Conservation (phyloP, 1,140 invertebrate genomes). For the Colletes latitarsis region DNA sequence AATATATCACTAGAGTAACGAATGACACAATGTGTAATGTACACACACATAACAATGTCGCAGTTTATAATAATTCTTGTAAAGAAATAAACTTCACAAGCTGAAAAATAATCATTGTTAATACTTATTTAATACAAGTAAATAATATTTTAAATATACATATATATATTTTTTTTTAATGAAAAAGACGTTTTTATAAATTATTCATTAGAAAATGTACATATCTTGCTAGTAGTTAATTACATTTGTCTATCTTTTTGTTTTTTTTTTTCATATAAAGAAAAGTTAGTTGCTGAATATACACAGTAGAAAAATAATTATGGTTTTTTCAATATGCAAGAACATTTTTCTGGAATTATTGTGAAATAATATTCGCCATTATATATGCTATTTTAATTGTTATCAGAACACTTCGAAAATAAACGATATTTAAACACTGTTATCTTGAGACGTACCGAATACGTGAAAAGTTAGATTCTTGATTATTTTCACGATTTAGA, state of each 20-base stretch:
- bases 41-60: not conserved
- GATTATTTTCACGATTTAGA: slow-evolving; percentile 19
- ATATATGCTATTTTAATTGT: not conserved
- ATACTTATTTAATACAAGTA: not conserved
- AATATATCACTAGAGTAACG: not conserved
- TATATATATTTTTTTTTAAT: not conserved
- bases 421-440: not conserved
- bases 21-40: not conserved
- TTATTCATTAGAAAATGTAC: slow-evolving; percentile 48
- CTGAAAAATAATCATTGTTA: not conserved
- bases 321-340: slow-evolving; percentile 27
- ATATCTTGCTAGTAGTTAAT: slow-evolving; percentile 41
- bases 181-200: slow-evolving; percentile 27
- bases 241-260: slow-evolving; percentile 5
- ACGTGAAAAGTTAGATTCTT: not conserved
- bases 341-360: slow-evolving; percentile 34
- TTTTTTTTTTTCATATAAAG: slow-evolving; percentile 31
- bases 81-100: slow-evolving; percentile 15
- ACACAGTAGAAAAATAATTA: slow-evolving; percentile 56
- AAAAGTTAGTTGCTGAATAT: slow-evolving; percentile 37
- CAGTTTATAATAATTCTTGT: not conserved
- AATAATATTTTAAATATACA: slow-evolving; percentile 1
- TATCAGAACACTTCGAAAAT: not conserved
- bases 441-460: slow-evolving; percentile 4
- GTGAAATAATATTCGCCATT: slow-evolving; percentile 26